Evolutionary conservation across 2,113 vertebrate species (phyloP).

Genomic region (Heliornis fulica): DNA sequence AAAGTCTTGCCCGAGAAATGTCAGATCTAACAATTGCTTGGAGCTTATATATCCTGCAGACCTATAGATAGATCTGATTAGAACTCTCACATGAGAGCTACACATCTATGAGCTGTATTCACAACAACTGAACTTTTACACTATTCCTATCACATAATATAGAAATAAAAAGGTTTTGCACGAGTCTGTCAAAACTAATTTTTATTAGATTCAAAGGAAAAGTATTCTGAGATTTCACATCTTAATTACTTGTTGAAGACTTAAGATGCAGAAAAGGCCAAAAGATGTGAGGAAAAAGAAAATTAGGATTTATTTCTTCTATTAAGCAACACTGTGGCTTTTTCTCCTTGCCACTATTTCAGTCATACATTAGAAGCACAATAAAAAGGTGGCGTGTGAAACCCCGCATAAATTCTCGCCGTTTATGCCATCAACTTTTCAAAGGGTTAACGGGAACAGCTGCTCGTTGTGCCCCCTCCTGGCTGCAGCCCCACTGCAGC

Average conservation of each 20-base stretch:
- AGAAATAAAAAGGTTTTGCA: background rate
- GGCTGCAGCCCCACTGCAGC: background rate
- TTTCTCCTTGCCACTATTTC: background rate
- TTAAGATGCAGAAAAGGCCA: conserved; percentile 38
- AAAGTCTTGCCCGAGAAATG: background rate
- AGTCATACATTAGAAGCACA: background rate
- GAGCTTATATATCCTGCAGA: background rate
- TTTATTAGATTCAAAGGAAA: conserved; percentile 45
- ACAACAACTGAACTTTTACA: background rate
- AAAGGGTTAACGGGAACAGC: background rate
- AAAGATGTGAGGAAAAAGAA: background rate
- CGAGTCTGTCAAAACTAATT: conserved; percentile 23
- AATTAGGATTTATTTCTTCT: background rate
- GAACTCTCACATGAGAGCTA: background rate
- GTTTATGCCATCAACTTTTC: background rate
- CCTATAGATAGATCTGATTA: background rate
- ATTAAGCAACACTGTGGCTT: background rate
- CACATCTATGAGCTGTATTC: background rate
- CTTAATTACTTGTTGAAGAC: conserved; percentile 51
- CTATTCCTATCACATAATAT: background rate
- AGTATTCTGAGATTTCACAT: conserved; percentile 36
- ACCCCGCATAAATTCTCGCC: background rate
- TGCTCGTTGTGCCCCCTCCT: conserved; percentile 7
- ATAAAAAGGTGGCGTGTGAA: background rate
- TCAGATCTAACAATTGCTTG: background rate